Evolutionary conservation across 2,888 invertebrate genomes (phyloP).

Genomic region (Rhagonycha lutea): DNA sequence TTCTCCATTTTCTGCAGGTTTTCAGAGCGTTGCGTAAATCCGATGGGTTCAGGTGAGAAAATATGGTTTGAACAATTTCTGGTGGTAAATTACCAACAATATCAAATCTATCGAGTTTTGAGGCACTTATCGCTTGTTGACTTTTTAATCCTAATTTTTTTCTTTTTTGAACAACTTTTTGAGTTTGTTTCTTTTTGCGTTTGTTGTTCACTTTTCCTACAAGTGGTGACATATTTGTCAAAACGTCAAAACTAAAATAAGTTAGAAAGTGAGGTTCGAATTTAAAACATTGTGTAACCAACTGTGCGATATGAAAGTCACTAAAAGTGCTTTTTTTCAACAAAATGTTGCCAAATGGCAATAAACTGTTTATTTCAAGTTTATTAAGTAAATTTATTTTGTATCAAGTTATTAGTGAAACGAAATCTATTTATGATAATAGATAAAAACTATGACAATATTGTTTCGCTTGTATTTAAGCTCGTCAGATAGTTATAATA

Average conservation of each 20-base stretch:
- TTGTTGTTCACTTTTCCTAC: not conserved
- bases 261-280: not conserved
- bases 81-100: not conserved
- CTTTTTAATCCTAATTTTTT: not conserved
- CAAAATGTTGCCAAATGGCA: too few relatives aligned
- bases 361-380: too few relatives aligned
- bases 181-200: not conserved
- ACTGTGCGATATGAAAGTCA: not conserved
- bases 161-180: not conserved
- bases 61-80: not conserved
- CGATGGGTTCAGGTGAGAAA: not conserved
- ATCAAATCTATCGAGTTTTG: not conserved
- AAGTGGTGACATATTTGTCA: not conserved
- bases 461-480: too few relatives aligned
- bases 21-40: not conserved
- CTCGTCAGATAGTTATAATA: too few relatives aligned
- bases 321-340: too few relatives aligned
- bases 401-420: too few relatives aligned
- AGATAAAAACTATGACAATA: too few relatives aligned
- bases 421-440: too few relatives aligned
- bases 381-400: too few relatives aligned
- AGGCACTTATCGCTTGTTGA: too few relatives aligned
- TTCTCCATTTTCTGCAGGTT: not conserved
- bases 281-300: not conserved
- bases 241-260: not conserved